These are phyloP conservation scores for Xestia c-nigrum DNA, from an alignment of 2,888 invertebrate genomes.

Conservation along the genomic window DNA sequence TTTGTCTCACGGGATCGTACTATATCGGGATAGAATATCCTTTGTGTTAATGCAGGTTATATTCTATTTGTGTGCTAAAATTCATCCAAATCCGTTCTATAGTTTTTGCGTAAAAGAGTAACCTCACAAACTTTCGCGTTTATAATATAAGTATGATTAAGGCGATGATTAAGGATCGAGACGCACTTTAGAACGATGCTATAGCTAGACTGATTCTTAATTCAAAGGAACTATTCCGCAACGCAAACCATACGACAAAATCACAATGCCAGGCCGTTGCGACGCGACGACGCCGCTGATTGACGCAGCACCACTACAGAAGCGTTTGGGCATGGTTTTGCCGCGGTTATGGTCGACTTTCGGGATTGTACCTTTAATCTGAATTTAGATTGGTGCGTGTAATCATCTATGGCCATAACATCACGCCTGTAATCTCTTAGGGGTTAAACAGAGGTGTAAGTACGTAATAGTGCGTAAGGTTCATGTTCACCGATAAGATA, in stretches of 20 bases:
- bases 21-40: too few relatives aligned
- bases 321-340: neutral
- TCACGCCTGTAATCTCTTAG: neutral
- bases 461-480: too few relatives aligned
- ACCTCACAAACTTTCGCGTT: too few relatives aligned
- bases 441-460: neutral
- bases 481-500: too few relatives aligned
- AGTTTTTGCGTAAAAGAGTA: too few relatives aligned
- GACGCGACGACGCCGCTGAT: neutral
- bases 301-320: neutral
- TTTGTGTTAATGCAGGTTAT: too few relatives aligned
- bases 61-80: too few relatives aligned
- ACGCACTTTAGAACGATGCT: neutral
- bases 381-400: neutral
- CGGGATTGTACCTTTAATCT: neutral
- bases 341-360: neutral
- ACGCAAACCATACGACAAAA: neutral
- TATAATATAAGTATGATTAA: too few relatives aligned
- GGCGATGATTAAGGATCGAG: neutral
- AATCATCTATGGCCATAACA: neutral
- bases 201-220: neutral
- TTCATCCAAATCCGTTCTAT: too few relatives aligned
- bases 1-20: too few relatives aligned
- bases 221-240: neutral
- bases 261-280: neutral